phyloP scores from a whole-genome alignment of 2,113 vertebrate species.

The Albula glossodonta region DNA sequence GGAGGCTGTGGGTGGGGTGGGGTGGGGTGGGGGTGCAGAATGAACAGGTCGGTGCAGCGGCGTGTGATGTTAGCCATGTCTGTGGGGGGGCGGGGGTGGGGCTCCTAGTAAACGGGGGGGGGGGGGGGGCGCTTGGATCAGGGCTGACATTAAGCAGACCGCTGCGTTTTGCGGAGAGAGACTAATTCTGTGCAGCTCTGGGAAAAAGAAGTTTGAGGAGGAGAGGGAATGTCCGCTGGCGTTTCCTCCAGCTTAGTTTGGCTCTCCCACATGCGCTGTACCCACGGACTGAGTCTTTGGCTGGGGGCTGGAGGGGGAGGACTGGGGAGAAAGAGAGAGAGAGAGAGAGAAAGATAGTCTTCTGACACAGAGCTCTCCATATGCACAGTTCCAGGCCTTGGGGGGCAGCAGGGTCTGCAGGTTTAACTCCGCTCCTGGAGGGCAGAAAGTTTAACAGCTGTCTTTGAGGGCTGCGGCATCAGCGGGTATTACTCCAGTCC shows the following conservation, averaged over 20 bases:
- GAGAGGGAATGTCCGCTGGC: conserved; percentile 63
- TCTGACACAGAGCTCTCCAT: too few species aligned
- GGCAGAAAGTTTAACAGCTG: too few species aligned
- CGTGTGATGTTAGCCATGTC: conserved; percentile 59
- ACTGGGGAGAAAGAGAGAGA: neutral
- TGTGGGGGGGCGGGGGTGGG: conserved; percentile 33
- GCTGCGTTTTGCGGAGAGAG: conserved; percentile 21
- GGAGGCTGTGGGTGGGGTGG: conserved; percentile 30
- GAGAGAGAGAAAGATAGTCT: too few species aligned
- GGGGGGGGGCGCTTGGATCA: conserved; percentile 46
- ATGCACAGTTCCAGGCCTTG: too few species aligned
- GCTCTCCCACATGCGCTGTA: conserved; percentile 58
- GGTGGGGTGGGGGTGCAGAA: conserved; percentile 35
- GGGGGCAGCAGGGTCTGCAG: too few species aligned
- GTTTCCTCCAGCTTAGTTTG: conserved; percentile 55
- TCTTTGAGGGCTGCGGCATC: too few species aligned
- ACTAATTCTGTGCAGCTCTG: conserved; percentile 53
- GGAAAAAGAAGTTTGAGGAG: conserved; percentile 56
- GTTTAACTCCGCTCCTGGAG: too few species aligned
- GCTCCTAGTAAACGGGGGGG: conserved; percentile 33
- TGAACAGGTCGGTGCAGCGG: conserved; percentile 32
- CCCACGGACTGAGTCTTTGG: conserved; percentile 54
- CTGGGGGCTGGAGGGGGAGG: neutral
- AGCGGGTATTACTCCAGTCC: too few species aligned
- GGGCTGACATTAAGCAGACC: conserved; percentile 66